Conservation (phyloP, 2,797 vertebrate genomes). For the Syndactyla subalaris region DNA sequence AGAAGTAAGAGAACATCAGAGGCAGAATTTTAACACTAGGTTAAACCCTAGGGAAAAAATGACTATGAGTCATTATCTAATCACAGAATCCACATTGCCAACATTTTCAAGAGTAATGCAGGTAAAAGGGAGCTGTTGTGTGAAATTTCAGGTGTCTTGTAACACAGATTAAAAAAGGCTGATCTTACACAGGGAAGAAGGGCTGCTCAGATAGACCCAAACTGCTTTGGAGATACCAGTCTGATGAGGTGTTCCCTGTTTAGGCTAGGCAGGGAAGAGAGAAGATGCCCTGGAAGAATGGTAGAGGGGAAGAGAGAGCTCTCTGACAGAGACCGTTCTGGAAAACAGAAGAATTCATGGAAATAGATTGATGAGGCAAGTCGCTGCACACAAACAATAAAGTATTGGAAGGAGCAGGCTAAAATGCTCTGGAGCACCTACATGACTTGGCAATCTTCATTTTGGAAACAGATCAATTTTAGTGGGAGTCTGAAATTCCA, state of each 20-base stretch:
- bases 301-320: neutral
- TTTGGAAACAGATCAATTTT: neutral
- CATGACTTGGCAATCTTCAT: constrained; percentile 12
- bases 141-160: neutral
- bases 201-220: neutral
- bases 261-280: neutral
- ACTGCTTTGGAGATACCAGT: neutral
- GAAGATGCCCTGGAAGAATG: neutral
- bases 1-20: constrained; percentile 45
- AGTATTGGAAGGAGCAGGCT: neutral
- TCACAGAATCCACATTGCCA: neutral
- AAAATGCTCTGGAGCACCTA: neutral
- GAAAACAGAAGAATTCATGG: neutral
- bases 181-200: neutral
- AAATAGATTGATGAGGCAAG: neutral
- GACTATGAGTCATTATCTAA: neutral
- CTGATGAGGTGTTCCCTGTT: neutral
- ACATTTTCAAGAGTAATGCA: neutral
- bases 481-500: constrained; percentile 17
- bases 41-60: neutral
- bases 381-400: neutral
- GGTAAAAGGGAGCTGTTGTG: neutral
- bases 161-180: neutral
- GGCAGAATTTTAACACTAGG: constrained; percentile 30
- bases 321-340: neutral